Evolutionary conservation across 2,797 vertebrate species (phyloP).

Genomic region (Semaprochilodus insignis): DNA sequence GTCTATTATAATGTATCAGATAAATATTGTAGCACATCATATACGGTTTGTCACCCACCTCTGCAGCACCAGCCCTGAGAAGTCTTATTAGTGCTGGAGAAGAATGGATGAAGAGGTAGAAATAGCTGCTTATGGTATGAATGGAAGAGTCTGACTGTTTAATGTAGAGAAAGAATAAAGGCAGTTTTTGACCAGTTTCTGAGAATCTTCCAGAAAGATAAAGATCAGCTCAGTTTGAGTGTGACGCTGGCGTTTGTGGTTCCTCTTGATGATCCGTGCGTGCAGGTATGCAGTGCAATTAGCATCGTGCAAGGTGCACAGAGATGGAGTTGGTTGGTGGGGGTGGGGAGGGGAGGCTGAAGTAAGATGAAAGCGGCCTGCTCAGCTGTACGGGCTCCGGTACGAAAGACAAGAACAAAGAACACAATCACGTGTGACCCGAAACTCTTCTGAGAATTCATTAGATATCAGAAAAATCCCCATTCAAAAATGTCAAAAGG

Average conservation of each 20-base stretch:
- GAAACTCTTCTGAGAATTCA: slow-evolving; percentile 50
- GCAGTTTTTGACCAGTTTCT: background rate
- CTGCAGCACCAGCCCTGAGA: too few relatives aligned
- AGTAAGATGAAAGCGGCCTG: slow-evolving; percentile 36
- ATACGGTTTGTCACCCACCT: too few relatives aligned
- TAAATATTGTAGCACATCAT: too few relatives aligned
- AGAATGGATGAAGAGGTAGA: too few relatives aligned
- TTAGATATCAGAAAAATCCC: slow-evolving; percentile 58
- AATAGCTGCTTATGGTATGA: too few relatives aligned
- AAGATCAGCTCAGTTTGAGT: slow-evolving; percentile 12
- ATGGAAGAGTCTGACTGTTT: too few relatives aligned
- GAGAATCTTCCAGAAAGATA: background rate
- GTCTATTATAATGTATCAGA: too few relatives aligned
- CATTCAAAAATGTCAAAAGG: slow-evolving; percentile 57
- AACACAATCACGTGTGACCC: slow-evolving; percentile 30
- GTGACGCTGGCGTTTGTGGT: slow-evolving; percentile 20
- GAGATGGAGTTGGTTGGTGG: slow-evolving; percentile 2
- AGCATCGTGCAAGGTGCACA: slow-evolving; percentile 53
- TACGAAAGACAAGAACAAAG: slow-evolving; percentile 33
- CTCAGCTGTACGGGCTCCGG: slow-evolving; percentile 23
- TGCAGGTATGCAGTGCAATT: slow-evolving; percentile 43
- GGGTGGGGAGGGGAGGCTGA: slow-evolving; percentile 30
- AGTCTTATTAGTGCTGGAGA: too few relatives aligned
- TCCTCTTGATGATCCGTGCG: slow-evolving; percentile 19
- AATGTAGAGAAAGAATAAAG: background rate